Base-by-base conservation (phyloP, 2,888 invertebrate species). In the Eupithecia subumbrata region DNA sequence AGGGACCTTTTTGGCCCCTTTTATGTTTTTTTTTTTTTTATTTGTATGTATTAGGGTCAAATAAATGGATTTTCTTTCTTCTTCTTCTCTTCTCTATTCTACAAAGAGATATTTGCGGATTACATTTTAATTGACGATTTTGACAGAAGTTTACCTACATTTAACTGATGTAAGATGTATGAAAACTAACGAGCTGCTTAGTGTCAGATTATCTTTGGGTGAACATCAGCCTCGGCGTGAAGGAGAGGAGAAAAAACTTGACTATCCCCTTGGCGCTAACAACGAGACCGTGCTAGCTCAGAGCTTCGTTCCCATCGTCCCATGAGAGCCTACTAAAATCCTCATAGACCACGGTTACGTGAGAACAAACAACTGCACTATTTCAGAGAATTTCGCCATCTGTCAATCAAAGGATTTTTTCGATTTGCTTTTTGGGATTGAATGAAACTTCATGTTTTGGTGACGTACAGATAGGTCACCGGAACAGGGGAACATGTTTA, bases 241-340 rank as follows among this genome's bases (percentile, higher is more conserved):
- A n/a, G 11, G n/a, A 40, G 34, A 67, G 40, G n/a, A 3, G 1
- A 40, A 63, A 67, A 67, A n/a, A 11, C 40, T 22, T 67, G 66
- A 67, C 40, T 67, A 37, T 67, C 9, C 66, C 66, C 66, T 37
- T 37, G 66, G 11, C 66, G 11, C 22, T 18, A 67, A 66, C 66
- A 18, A 67, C 40, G 37, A 37, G 37, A 5, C 60, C 12, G 25
- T 25, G n/a, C 30, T 16, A 64, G 64, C 64, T 64, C 64, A 18
- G 34, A 67, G 40, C 66, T 40, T 67, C n/a, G 37, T 64, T 64
- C 3, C 66, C 40, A 34, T 64, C 11, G 18, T 64, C 66, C 66
- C 66, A 37, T n/a, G 66, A 67, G 66, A n/a, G 34, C 11, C 34
- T 5, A 40, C 34, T 34, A 37, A 66, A 37, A 66, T 37, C 34